These are phyloP conservation scores for Hirundichthys speculiger DNA, from an alignment of 2,113 vertebrate genomes.

Conservation along the genomic window DNA sequence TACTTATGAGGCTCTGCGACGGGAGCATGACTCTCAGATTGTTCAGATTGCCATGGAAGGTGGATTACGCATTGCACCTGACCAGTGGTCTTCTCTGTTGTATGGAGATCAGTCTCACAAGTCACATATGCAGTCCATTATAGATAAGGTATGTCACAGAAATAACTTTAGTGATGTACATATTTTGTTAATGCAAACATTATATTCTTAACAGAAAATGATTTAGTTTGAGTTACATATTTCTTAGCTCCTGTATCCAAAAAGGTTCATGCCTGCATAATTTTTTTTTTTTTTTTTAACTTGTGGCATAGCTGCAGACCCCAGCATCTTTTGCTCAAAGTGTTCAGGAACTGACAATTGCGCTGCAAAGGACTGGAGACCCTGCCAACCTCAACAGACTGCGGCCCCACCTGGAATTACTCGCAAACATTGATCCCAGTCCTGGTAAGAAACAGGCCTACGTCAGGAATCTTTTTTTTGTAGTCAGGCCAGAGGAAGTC, in stretches of 20 bases:
- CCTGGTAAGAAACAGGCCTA: constrained; percentile 83
- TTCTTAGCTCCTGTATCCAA: not conserved
- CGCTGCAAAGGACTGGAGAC: constrained; percentile 96
- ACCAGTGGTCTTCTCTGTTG: constrained; percentile 97
- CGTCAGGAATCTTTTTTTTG: not conserved
- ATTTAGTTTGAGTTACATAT: no score
- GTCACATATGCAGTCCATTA: constrained; percentile 99
- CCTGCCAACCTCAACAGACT: constrained; percentile 97
- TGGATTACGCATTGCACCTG: constrained; percentile 96
- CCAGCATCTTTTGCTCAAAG: constrained; percentile 98
- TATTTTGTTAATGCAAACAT: not conserved
- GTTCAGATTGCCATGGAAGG: constrained; percentile 99
- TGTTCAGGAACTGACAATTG: constrained; percentile 98
- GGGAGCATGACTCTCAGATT: constrained; percentile 98
- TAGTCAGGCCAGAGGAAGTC: not conserved
- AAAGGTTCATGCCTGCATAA: not conserved
- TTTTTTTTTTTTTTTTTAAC: not conserved
- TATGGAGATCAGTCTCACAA: constrained; percentile 98
- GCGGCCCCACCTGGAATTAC: constrained; percentile 92
- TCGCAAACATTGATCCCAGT: constrained; percentile 98
- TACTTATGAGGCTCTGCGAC: constrained; percentile 93
- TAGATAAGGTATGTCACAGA: constrained; percentile 89
- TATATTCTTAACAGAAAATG: no score
- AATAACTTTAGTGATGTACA: not conserved
- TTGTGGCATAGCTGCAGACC: constrained; percentile 91